These are phyloP conservation scores for Parnassius apollo DNA, from an alignment of 2,888 invertebrate genomes.

Conservation along the genomic window DNA sequence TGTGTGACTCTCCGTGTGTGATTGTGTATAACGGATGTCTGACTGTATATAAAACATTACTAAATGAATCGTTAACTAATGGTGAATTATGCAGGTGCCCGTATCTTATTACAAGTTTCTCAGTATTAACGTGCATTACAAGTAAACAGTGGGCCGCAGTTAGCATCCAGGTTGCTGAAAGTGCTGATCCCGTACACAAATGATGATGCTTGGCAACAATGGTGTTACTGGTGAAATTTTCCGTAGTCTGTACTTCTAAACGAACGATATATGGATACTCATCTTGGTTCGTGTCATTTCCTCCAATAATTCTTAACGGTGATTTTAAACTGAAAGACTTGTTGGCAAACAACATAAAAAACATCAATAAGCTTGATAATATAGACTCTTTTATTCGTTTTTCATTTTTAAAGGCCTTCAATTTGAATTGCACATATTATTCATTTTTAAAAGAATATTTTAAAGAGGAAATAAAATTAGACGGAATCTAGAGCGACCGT, in stretches of 20 bases:
- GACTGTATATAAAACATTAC: constrained; percentile 4
- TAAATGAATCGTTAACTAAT: constrained; percentile 5
- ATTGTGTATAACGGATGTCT: constrained; percentile 6
- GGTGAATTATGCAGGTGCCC: constrained; percentile 4
- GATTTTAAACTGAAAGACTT: constrained; percentile 1
- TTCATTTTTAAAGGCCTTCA: too few relatives aligned
- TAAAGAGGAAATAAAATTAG: too few relatives aligned
- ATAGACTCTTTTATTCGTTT: background rate
- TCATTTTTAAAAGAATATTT: too few relatives aligned
- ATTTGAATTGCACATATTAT: too few relatives aligned
- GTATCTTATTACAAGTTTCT: constrained; percentile 10
- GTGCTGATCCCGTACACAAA: constrained; percentile 11
- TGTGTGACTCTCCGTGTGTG: background rate
- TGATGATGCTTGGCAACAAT: background rate
- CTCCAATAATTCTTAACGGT: constrained; percentile 11
- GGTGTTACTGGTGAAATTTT: background rate
- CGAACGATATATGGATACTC: constrained; percentile 13
- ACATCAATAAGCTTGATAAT: background rate
- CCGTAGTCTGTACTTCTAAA: constrained; percentile 2
- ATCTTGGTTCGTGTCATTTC: constrained; percentile 3
- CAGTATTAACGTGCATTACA: background rate
- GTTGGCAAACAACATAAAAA: background rate
- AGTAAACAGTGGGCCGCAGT: constrained; percentile 18
- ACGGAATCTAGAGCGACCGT: too few relatives aligned
- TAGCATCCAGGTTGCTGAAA: constrained; percentile 12